phyloP scores from a whole-genome alignment of 1,140 invertebrate species.

The Anoplolepis gracilipes region DNA sequence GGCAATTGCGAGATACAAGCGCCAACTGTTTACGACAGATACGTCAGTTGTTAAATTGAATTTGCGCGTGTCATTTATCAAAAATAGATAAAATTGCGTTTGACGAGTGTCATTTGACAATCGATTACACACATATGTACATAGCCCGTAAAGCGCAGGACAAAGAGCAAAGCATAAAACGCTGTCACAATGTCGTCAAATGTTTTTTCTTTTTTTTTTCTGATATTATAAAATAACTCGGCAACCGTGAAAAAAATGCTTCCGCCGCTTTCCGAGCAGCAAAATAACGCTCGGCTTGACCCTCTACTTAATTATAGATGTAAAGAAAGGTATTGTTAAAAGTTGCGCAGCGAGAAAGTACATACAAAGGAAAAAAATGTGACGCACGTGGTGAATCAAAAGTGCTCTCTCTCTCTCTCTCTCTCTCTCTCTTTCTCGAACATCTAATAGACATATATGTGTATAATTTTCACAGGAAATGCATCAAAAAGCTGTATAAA shows the following conservation, averaged over 20 bases:
- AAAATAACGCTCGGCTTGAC: constrained; percentile 44
- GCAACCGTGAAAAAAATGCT: neutral
- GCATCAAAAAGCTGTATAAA: neutral
- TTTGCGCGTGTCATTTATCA: neutral
- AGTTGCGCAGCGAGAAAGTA: neutral
- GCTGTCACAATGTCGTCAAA: constrained; percentile 26
- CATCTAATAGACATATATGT: neutral
- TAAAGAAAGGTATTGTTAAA: constrained; percentile 16
- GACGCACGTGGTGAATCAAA: constrained; percentile 40
- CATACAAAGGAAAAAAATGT: neutral
- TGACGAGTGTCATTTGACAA: constrained; percentile 10
- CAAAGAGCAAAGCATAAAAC: constrained; percentile 10
- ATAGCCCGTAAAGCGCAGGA: neutral
- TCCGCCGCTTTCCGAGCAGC: constrained; percentile 1
- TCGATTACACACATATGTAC: neutral
- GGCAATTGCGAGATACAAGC: neutral
- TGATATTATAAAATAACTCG: constrained; percentile 24
- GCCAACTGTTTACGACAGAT: neutral
- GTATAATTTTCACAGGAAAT: neutral
- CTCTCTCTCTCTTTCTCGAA: no score
- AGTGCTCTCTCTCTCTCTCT: neutral
- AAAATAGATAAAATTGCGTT: neutral
- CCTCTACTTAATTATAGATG: constrained; percentile 37
- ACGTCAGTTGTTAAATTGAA: neutral
- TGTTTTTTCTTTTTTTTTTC: constrained; percentile 19